These are phyloP conservation scores for Ecliptopera silaceata DNA, from an alignment of 2,888 invertebrate species.

Conservation along the genomic window DNA sequence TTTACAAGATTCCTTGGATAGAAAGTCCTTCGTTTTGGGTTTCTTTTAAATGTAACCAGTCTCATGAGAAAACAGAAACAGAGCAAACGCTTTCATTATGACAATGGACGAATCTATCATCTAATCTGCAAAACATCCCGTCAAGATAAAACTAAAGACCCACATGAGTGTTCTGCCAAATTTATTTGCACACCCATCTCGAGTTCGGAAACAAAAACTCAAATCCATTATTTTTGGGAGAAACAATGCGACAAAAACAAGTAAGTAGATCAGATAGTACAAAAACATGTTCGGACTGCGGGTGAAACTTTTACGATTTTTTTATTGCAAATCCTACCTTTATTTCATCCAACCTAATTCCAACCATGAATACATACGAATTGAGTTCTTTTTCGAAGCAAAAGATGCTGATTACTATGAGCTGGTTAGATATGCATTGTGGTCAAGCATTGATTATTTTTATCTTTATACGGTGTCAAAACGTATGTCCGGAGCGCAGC, in stretches of 20 bases:
- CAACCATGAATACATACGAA: background rate
- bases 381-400: slow-evolving; percentile 39
- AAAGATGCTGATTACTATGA: slow-evolving; percentile 21
- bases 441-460: slow-evolving; percentile 77
- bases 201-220: slow-evolving; percentile 72
- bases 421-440: slow-evolving; percentile 51
- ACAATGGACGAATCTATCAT: slow-evolving; percentile 50
- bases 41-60: too few species aligned
- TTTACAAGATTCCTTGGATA: too few species aligned
- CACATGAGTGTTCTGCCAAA: slow-evolving; percentile 60
- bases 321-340: slow-evolving; percentile 48
- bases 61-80: too few species aligned
- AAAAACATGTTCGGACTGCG: slow-evolving; percentile 64
- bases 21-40: too few species aligned
- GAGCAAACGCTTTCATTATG: too few species aligned
- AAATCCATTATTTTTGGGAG: slow-evolving; percentile 58
- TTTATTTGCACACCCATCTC: slow-evolving; percentile 71
- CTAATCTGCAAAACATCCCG: slow-evolving; percentile 60
- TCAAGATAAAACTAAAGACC: slow-evolving; percentile 61
- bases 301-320: slow-evolving; percentile 72
- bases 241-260: slow-evolving; percentile 74
- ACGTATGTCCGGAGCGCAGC: slow-evolving; percentile 75
- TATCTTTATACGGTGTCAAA: slow-evolving; percentile 79
- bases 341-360: background rate
- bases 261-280: slow-evolving; percentile 77